Base-by-base conservation (phyloP, 2,888 invertebrate genomes). In the Drosophila buzzatii region DNA sequence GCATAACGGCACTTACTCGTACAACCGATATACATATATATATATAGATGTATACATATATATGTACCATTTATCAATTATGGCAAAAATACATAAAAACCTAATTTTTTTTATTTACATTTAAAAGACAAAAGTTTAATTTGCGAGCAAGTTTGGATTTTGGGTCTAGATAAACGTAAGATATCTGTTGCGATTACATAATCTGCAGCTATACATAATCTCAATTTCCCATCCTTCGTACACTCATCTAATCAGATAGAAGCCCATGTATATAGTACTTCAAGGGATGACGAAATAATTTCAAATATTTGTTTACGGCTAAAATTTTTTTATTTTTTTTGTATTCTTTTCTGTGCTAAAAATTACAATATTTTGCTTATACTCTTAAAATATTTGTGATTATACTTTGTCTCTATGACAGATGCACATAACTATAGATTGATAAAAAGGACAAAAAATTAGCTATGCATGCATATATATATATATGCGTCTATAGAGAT, bases 1-100 rank as follows among this genome's bases (percentile, higher is more conserved):
- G 79, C 44, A 60, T 76, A 70, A 63, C 52, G 70, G 66, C 79
- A 78, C 76, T 76, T 66, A 69, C 49, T 74, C 59, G 75, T 75
- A 66, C 76, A 76, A 70, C 55, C 62, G 68, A 69, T 70, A 55
- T 41, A 20, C 16, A 35, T 14, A 9, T 35, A 35, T 20, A 35
- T 35, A 37, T 37, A 52, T 52, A 27, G 5, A 37, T 35, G 23
- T 37, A 52, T 52, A 14, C 35, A 51, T 57, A 14, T 52, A 51
- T 57, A 16, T 60, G 55, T 62, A 51, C 52, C 39, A 71, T 59
- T 63, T 49, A 64, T 47, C 53, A 55, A 58, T 45, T 70, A 65
- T 72, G 67, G 73, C 73, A 73, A 73, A 73, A 18, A 55, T 55
- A 53, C 23, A 66, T 66, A 64, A 33, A 75, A 42, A 31, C 57